phyloP scores from a whole-genome alignment of 2,888 invertebrate genomes.

The Dendrolimus pini region DNA sequence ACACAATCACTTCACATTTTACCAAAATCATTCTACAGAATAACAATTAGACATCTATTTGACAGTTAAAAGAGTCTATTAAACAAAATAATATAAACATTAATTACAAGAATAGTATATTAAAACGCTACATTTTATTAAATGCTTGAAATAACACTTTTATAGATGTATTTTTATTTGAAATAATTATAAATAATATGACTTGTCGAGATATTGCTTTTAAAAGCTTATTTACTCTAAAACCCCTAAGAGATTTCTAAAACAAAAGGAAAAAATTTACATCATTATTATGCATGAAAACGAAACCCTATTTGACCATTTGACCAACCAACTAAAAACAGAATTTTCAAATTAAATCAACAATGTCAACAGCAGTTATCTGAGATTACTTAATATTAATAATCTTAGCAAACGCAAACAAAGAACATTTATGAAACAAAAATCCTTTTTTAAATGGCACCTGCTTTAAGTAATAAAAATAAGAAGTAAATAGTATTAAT shows the following conservation, averaged over 20 bases:
- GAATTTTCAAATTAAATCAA: constrained; percentile 6
- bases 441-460: constrained; percentile 51
- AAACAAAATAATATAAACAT: constrained; percentile 10
- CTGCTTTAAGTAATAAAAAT: constrained; percentile 31
- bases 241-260: too few species aligned
- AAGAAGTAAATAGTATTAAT: too few species aligned
- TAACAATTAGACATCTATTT: constrained; percentile 13
- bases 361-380: constrained; percentile 22
- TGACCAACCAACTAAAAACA: too few species aligned
- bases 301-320: too few species aligned
- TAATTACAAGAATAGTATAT: background rate
- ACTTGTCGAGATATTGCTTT: too few species aligned
- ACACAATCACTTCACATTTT: constrained; percentile 10
- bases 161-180: background rate
- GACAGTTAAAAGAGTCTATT: constrained; percentile 26
- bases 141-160: constrained; percentile 47
- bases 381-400: constrained; percentile 33
- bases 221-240: too few species aligned
- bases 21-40: background rate
- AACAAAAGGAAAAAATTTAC: too few species aligned
- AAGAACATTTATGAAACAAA: constrained; percentile 40
- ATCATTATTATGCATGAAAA: too few species aligned
- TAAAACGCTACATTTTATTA: constrained; percentile 13
- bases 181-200: too few species aligned
- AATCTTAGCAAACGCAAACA: constrained; percentile 38